These are phyloP conservation scores for Lycorma delicatula DNA, from an alignment of 1,140 invertebrate species.

Conservation along the genomic window DNA sequence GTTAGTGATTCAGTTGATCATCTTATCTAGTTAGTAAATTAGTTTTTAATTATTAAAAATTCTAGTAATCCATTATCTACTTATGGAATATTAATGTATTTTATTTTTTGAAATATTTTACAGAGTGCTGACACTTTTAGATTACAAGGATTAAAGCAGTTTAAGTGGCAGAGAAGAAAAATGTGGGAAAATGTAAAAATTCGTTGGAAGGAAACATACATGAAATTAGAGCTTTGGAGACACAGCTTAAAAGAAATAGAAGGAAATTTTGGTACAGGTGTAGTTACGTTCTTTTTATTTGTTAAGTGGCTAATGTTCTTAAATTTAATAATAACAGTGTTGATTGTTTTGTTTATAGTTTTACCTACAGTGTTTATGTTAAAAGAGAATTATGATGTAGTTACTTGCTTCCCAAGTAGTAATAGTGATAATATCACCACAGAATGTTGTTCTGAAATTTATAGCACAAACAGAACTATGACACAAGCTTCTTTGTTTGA, in stretches of 20 bases:
- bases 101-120: constrained; percentile 10
- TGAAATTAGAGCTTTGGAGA: constrained; percentile 64
- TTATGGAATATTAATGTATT: no score
- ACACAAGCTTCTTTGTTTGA: constrained; percentile 12
- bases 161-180: constrained; percentile 66
- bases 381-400: no score
- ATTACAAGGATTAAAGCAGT: constrained; percentile 65
- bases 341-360: constrained; percentile 57
- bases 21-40: no score
- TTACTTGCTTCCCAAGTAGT: no score
- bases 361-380: constrained; percentile 52
- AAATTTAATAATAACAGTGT: constrained; percentile 54
- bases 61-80: no score
- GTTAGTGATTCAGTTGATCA: no score
- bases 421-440: constrained; percentile 17
- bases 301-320: constrained; percentile 71
- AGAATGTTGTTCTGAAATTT: constrained; percentile 46
- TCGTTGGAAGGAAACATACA: constrained; percentile 48
- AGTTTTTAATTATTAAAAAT: no score
- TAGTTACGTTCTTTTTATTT: constrained; percentile 71
- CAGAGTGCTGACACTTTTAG: constrained; percentile 69
- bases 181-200: constrained; percentile 52
- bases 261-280: constrained; percentile 69
- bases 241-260: constrained; percentile 61
- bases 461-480: constrained; percentile 38